phyloP scores from a whole-genome alignment of 2,797 vertebrate genomes.

The Aeoliscus strigatus region DNA sequence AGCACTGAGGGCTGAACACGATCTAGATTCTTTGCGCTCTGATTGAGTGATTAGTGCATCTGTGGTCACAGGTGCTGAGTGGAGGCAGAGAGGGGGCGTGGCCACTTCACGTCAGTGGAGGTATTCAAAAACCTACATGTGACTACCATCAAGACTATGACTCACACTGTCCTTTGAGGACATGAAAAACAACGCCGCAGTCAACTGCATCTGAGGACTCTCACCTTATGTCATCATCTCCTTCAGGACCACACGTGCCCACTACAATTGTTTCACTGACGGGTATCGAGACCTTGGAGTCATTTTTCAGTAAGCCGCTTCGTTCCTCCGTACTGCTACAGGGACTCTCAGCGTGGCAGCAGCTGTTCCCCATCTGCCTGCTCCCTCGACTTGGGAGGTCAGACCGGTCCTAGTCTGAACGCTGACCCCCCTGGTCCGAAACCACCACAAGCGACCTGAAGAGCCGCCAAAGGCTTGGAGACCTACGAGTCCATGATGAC shows the following conservation, averaged over 20 bases:
- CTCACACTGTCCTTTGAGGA: too few relatives aligned
- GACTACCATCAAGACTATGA: too few relatives aligned
- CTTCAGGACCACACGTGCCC: conserved; percentile 28
- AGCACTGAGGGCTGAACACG: too few relatives aligned
- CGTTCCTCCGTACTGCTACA: conserved; percentile 68
- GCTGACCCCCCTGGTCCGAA: conserved; percentile 26
- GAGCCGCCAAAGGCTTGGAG: conserved; percentile 24
- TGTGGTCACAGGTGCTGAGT: too few relatives aligned
- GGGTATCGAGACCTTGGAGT: conserved; percentile 30
- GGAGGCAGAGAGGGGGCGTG: too few relatives aligned
- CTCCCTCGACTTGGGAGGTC: conserved; percentile 37
- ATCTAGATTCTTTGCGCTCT: too few relatives aligned
- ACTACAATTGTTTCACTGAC: conserved; percentile 18
- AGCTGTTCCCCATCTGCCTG: conserved; percentile 70
- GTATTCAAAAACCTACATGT: too few relatives aligned
- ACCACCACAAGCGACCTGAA: conserved; percentile 27
- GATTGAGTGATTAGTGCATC: too few relatives aligned
- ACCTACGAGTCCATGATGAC: conserved; percentile 51
- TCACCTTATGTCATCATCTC: conserved; percentile 49
- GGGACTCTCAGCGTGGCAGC: conserved; percentile 59
- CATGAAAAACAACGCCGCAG: too few relatives aligned
- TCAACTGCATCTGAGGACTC: too few relatives aligned
- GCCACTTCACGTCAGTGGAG: too few relatives aligned
- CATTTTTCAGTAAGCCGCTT: conserved; percentile 61
- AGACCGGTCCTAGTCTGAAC: conserved; percentile 18